Conservation (phyloP, 2,113 vertebrate species). For the Myxocyprinus asiaticus region DNA sequence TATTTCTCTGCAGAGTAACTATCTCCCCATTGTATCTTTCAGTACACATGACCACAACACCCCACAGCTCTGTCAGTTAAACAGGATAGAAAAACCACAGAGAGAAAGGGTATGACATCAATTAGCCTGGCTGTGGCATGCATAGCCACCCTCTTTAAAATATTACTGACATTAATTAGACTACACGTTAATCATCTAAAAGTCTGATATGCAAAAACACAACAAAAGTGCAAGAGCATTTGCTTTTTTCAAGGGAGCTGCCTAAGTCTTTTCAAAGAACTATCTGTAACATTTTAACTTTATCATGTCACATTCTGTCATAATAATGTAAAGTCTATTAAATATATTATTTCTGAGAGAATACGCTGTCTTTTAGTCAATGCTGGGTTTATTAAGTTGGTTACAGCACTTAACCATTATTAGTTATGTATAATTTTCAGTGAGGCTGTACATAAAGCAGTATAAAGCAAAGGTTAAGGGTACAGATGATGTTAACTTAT, state of each 20-base stretch:
- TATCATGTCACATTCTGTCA: too few relatives aligned
- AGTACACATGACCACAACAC: conserved; percentile 48
- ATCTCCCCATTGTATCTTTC: conserved; percentile 35
- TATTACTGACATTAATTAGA: conserved; percentile 59
- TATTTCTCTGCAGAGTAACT: conserved; percentile 38
- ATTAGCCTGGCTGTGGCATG: conserved; percentile 46
- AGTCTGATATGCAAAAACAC: conserved; percentile 17
- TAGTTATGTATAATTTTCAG: too few relatives aligned
- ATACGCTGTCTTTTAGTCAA: too few relatives aligned
- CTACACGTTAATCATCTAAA: conserved; percentile 33
- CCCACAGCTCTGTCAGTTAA: conserved; percentile 44
- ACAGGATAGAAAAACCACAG: conserved; percentile 30
- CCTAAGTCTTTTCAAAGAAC: neutral
- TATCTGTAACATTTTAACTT: neutral
- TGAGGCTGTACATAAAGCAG: too few relatives aligned
- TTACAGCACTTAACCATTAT: too few relatives aligned
- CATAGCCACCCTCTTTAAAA: conserved; percentile 32
- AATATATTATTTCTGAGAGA: too few relatives aligned
- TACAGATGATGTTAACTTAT: too few relatives aligned
- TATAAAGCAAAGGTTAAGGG: too few relatives aligned
- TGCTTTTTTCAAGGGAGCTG: neutral
- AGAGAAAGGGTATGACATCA: conserved; percentile 47
- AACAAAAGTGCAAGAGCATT: neutral
- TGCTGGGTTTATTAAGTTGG: too few relatives aligned
- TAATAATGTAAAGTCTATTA: too few relatives aligned